Evolutionary conservation across 2,797 vertebrate genomes (phyloP), one percentile per base, ranked within the genome.

Genomic region (Meriones psammophilus): DNA sequence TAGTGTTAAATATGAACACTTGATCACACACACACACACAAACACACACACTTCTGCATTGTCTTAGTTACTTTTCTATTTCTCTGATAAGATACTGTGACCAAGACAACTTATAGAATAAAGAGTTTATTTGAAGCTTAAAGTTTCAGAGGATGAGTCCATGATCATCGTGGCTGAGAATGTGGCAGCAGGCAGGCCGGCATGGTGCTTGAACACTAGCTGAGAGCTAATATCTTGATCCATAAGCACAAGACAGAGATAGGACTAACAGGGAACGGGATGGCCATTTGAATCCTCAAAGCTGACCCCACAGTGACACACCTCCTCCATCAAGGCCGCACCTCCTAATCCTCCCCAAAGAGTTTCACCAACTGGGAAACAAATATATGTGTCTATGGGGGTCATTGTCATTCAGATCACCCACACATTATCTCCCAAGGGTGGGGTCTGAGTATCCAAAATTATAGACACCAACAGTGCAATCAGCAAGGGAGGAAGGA

Each of bases 401-500:
- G 36, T 9, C 5, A 24, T 42, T 74, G 22, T 74, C 22, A 42
- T 42, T 74, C 9, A 74, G 71, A 26, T 36, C 10, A 74, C 36
- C 4, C 22, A 74, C 22, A 3, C 22, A 74, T 1, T 4, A 74
- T 28, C 71, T 36, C 39, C 74, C n/a, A 54, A 12, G 71, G 0
- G 7, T 17, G 12, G 60, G 1, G 9, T 3, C 50, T 17, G 30
- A 62, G 54, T 0, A 33, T 5, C 50, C 42, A n/a, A 30, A 85
- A 60, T 58, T 56, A 10, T 5, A 33, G 69, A 78, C 56, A 36
- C 54, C 46, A 66, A 89, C 7, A 7, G 4, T 12, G 83, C 30
- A 54, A 26, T 36, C 22, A 9, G 22, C 50, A 18, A 0, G 20
- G 3, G 12, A 33, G 18, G 1, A 13, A 13, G 2, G 1, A 15